Conservation (phyloP, 2,888 invertebrate genomes). For the Synergus japonicus region DNA sequence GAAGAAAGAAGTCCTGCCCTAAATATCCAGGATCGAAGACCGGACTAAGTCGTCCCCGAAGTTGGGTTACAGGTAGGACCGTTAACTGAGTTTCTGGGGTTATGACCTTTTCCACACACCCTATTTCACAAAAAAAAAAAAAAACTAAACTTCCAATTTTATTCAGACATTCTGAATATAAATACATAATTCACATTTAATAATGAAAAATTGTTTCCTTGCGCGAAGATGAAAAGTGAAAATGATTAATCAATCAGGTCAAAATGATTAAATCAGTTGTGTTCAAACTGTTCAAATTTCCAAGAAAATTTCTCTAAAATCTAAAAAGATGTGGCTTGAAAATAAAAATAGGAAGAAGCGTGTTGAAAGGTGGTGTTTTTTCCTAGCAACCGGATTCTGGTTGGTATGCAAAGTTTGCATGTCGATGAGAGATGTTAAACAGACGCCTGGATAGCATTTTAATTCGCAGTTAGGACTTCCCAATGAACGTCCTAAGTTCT, state of each 20-base stretch:
- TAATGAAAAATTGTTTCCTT: not conserved
- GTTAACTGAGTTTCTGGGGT: constrained; percentile 30
- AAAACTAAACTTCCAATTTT: too few species aligned
- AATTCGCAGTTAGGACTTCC: constrained; percentile 55
- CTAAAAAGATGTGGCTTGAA: not conserved
- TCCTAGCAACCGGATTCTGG: not conserved
- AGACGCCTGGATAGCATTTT: constrained; percentile 49
- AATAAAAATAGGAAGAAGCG: not conserved
- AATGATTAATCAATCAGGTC: too few species aligned
- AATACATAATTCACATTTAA: not conserved
- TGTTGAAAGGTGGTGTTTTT: not conserved
- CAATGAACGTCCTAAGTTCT: constrained; percentile 50
- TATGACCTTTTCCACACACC: constrained; percentile 16
- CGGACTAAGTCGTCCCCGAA: constrained; percentile 31
- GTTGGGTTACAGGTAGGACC: constrained; percentile 19
- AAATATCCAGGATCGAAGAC: constrained; percentile 33
- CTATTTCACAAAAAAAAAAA: constrained; percentile 9
- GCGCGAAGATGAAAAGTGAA: not conserved
- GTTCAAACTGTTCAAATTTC: too few species aligned
- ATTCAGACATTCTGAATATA: not conserved
- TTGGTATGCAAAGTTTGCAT: constrained; percentile 45
- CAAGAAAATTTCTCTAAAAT: not conserved
- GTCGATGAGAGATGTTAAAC: constrained; percentile 57
- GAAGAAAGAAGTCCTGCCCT: constrained; percentile 37
- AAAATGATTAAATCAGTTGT: not conserved